Percentiles rank a stretch among this genome's conserved stretches.
Evolutionary conservation across 2,888 invertebrate species (phyloP).

Genomic region (Apomyelois bistriatella): DNA sequence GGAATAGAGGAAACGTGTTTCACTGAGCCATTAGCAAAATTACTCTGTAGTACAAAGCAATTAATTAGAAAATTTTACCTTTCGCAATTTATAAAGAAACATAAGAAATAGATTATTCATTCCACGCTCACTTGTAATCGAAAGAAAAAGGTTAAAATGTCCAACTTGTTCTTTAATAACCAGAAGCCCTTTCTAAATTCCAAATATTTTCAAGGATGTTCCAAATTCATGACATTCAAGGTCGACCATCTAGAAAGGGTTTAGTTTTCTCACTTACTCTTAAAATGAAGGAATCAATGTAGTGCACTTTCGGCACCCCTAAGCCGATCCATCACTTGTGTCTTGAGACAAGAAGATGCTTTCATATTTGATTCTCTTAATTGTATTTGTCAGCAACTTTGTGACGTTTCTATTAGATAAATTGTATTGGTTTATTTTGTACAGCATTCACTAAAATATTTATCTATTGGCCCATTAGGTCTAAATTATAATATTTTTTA

Average conservation of each 20-base stretch:
- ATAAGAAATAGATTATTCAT: no score
- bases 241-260: neutral
- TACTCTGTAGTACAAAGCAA: neutral
- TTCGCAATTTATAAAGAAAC: no score
- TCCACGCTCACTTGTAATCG: no score
- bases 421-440: neutral
- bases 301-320: conserved; percentile 34
- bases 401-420: neutral
- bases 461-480: neutral
- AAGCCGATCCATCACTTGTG: conserved; percentile 52
- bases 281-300: neutral
- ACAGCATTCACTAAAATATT: neutral
- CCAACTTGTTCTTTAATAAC: no score
- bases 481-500: no score
- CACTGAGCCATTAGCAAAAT: conserved; percentile 3
- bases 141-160: no score
- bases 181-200: no score
- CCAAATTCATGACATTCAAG: no score
- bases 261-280: neutral
- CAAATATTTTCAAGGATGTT: no score
- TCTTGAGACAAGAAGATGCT: conserved; percentile 30
- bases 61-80: neutral
- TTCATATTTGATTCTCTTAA: conserved; percentile 12
- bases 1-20: neutral
- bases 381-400: conserved; percentile 16